Evolutionary conservation across 2,888 invertebrate species (phyloP).

Genomic region (Melinopterus prodromus): DNA sequence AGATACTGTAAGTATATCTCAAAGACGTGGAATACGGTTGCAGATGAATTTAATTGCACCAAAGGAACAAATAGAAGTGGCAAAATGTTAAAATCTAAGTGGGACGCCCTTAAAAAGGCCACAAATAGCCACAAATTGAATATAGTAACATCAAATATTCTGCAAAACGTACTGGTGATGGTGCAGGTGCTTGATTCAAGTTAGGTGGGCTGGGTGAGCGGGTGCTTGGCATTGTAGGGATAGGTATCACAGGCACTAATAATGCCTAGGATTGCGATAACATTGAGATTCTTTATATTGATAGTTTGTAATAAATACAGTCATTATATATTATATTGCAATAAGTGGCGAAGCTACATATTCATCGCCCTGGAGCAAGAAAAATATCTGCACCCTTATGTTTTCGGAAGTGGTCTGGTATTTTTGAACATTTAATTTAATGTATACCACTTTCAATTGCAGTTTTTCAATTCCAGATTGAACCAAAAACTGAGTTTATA

Average conservation of each 20-base stretch:
- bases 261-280: too few relatives aligned
- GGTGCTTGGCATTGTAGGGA: too few relatives aligned
- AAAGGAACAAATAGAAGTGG: conserved; percentile 11
- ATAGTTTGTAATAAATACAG: conserved; percentile 9
- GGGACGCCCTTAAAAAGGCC: conserved; percentile 8
- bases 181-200: too few relatives aligned
- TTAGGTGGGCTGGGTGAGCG: conserved; percentile 15
- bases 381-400: too few relatives aligned
- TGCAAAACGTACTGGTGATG: conserved; percentile 12
- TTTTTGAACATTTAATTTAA: too few relatives aligned
- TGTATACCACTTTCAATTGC: too few relatives aligned
- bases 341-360: too few relatives aligned
- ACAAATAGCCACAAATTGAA: neutral
- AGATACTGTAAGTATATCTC: conserved; percentile 10
- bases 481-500: too few relatives aligned
- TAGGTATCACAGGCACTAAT: too few relatives aligned
- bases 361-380: too few relatives aligned
- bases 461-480: too few relatives aligned
- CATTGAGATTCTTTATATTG: neutral
- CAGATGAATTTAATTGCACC: conserved; percentile 7
- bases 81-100: conserved; percentile 10
- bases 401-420: too few relatives aligned
- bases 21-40: neutral
- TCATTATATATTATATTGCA: neutral
- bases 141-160: neutral